Percentiles rank a stretch among this genome's conserved stretches.
Conservation (phyloP, 2,113 vertebrate genomes). For the Chaetops frenatus region DNA sequence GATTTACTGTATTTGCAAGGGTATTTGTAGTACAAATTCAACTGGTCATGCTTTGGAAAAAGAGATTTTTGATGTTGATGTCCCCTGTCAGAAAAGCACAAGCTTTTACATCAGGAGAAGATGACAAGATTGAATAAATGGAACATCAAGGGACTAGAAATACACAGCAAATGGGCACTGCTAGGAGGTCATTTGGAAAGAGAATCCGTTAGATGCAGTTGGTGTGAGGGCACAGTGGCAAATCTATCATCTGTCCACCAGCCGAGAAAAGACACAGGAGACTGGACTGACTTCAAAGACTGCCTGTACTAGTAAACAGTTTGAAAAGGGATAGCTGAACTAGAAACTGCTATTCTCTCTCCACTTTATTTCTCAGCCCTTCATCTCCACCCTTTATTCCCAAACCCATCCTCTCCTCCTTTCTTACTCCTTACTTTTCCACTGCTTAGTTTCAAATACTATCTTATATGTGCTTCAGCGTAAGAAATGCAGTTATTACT, state of each 20-base stretch:
- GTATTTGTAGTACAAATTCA: background rate
- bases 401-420: background rate
- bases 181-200: slow-evolving; percentile 21
- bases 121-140: slow-evolving; percentile 34
- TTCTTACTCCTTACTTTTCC: background rate
- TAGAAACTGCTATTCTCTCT: background rate
- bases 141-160: slow-evolving; percentile 20
- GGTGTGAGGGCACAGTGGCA: slow-evolving; percentile 18
- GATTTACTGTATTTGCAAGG: background rate
- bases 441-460: background rate
- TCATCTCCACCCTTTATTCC: background rate
- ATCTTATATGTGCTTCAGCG: background rate
- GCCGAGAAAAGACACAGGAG: slow-evolving; percentile 3
- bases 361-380: background rate
- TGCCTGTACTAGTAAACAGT: background rate
- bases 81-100: background rate
- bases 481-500: background rate
- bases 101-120: slow-evolving; percentile 3
- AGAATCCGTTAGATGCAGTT: slow-evolving; percentile 3
- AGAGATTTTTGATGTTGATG: background rate
- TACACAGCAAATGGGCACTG: background rate
- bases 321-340: background rate
- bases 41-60: background rate
- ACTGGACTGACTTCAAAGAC: background rate
- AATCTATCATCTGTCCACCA: slow-evolving; percentile 41